A percentile compares a stretch with the other conserved stretches of the same genome.
phyloP scores from a whole-genome alignment of 2,797 vertebrate genomes.

The Arctocebus calabarensis region DNA sequence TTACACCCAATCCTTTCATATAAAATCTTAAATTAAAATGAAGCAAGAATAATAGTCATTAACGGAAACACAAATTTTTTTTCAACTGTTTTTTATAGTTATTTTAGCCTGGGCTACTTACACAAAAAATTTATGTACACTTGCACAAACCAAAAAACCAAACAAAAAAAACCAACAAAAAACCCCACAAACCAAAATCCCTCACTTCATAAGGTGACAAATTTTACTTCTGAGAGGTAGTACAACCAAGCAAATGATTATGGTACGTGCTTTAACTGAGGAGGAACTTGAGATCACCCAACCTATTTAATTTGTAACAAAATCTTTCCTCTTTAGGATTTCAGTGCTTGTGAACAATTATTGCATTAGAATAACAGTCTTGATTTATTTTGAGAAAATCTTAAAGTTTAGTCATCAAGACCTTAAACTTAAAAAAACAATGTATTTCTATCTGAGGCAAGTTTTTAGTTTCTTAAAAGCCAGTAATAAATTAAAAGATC shows the following conservation, averaged over 20 bases:
- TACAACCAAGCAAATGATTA: conserved; percentile 50
- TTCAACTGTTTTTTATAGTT: conserved; percentile 54
- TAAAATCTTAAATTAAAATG: conserved; percentile 57
- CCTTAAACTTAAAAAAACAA: conserved; percentile 43
- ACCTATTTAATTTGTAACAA: neutral
- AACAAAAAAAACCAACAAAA: neutral
- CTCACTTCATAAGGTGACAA: conserved; percentile 17
- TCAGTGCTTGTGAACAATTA: conserved; percentile 21
- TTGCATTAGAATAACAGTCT: conserved; percentile 13
- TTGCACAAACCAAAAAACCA: neutral
- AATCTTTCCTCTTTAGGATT: conserved; percentile 18
- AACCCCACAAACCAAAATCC: neutral
- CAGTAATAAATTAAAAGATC: conserved; percentile 40
- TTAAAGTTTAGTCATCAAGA: conserved; percentile 48
- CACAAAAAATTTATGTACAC: conserved; percentile 43
- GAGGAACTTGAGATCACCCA: conserved; percentile 57
- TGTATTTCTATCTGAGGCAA: conserved; percentile 31
- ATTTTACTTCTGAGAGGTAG: conserved; percentile 64
- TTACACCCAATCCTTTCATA: conserved; percentile 17
- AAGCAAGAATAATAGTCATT: conserved; percentile 32
- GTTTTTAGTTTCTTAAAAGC: conserved; percentile 54
- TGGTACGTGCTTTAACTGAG: conserved; percentile 21
- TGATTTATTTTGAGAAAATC: conserved; percentile 48
- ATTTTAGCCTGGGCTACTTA: conserved; percentile 38
- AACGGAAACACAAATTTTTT: conserved; percentile 56